Base-by-base conservation (phyloP, 2,113 vertebrate species). In the Rhinolophus sinicus region DNA sequence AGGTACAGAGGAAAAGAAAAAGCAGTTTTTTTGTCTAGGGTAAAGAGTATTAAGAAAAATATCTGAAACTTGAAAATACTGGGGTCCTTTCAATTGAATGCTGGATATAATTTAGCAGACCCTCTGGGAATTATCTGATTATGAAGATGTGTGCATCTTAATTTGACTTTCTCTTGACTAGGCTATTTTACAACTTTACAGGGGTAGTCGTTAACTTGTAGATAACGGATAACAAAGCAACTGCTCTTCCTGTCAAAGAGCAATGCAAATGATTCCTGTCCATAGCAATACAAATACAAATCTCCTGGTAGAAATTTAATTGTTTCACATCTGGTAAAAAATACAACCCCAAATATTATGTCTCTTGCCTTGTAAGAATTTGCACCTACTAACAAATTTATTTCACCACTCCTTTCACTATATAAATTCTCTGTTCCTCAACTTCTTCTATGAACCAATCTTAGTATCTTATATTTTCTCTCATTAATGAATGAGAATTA, bases 201-300 rank as follows among this genome's bases (percentile, higher is more conserved):
- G 50, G 30, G 73, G 21, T 16, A 70, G 44, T 38, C 24, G 60
- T 84, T 95, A 93, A 62, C 33, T 18, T 69, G 18, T 33, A 67
- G 65, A 72, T 73, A 58, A 93, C 28, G 72, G 12, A 9, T 44
- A 92, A 90, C 56, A 73, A 65, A 60, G 50, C 50, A 90, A 90
- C 56, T 84, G 52, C 21, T 64, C 16, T 77, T 70, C n/a, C 28
- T 82, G 35, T 65, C 24, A 19, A 47, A 73, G 8, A 83, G 24
- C 78, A 85, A 72, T 90, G 35, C 13, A 90, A 90, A 85, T 54
- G 26, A 84, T 60, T 88, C 58, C 65, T 90, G 35, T 94, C 60
- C n/a, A 84, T 69, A 54, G 52, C 30, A 83, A 88, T 44, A 89
- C 54, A 93, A 93, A 80, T 38, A 44, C 28, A 64, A 72, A 64